Percentiles rank a stretch among this genome's conserved stretches.
Conservation (phyloP, 2,113 vertebrate species). For the Notarius lentiginosus region DNA sequence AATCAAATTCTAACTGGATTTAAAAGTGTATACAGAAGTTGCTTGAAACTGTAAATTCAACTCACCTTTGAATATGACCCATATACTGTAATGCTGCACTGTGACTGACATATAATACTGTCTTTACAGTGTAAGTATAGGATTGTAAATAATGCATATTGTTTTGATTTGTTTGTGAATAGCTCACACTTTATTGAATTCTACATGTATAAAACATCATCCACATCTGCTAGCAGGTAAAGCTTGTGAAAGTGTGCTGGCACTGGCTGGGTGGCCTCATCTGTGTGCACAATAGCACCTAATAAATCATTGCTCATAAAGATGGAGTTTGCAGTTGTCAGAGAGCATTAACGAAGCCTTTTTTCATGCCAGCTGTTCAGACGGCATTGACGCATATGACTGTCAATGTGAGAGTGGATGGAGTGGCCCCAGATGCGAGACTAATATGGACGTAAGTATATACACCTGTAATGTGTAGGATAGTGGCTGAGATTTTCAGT, state of each 20-base stretch:
- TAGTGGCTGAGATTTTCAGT: background rate
- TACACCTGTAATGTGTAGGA: background rate
- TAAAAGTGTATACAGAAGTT: background rate
- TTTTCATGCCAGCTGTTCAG: constrained; percentile 73
- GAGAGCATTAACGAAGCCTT: constrained; percentile 32
- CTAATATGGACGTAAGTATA: constrained; percentile 77
- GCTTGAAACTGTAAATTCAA: background rate
- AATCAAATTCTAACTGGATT: background rate
- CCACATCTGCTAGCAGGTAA: background rate
- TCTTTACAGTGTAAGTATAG: background rate
- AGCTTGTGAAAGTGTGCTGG: background rate
- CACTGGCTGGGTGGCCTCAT: constrained; percentile 4
- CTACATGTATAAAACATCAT: background rate
- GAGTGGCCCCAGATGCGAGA: constrained; percentile 76
- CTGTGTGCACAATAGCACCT: constrained; percentile 34
- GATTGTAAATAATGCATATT: background rate
- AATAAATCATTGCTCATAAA: constrained; percentile 49
- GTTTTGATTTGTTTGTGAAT: background rate
- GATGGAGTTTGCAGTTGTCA: constrained; percentile 37
- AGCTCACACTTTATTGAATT: background rate
- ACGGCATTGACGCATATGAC: constrained; percentile 68
- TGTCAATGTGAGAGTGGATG: constrained; percentile 77
- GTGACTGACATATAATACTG: background rate
- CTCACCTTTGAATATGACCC: background rate
- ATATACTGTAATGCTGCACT: too few relatives aligned